Evolutionary conservation across 2,888 invertebrate genomes (phyloP).

Genomic region (Leptinotarsa peninsularis): DNA sequence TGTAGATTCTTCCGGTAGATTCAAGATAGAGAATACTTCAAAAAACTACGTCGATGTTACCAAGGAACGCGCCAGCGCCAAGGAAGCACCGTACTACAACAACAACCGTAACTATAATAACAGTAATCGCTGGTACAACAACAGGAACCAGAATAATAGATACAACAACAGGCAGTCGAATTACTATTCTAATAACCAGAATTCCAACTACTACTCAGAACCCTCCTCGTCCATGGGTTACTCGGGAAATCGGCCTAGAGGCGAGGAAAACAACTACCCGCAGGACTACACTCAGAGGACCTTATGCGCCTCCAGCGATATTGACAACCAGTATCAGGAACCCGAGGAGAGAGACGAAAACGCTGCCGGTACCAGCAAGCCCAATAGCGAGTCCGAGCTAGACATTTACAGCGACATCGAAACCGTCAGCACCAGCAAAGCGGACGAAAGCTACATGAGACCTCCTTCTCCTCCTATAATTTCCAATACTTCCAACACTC

Average conservation of each 20-base stretch:
- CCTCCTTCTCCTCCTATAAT: conserved; percentile 43
- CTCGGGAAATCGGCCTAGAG: conserved; percentile 27
- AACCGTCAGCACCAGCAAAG: conserved; percentile 62
- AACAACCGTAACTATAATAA: conserved; percentile 33
- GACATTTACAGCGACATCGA: conserved; percentile 75
- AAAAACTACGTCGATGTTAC: conserved; percentile 39
- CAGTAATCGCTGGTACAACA: conserved; percentile 35
- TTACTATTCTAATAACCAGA: conserved; percentile 40
- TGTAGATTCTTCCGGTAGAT: conserved; percentile 73
- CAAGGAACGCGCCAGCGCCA: conserved; percentile 31
- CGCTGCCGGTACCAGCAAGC: conserved; percentile 47
- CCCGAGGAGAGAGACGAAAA: conserved; percentile 51
- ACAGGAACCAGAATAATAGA: conserved; percentile 36
- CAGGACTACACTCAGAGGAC: conserved; percentile 59
- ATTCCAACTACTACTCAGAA: conserved; percentile 39
- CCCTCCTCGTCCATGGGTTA: conserved; percentile 46
- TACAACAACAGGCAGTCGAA: conserved; percentile 44
- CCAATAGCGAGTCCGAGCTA: conserved; percentile 67
- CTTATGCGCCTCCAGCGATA: conserved; percentile 54
- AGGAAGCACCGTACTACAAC: conserved; percentile 40
- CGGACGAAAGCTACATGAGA: conserved; percentile 52
- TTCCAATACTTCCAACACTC: conserved; percentile 23
- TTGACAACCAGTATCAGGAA: conserved; percentile 45
- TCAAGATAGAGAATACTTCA: conserved; percentile 67
- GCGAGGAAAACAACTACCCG: conserved; percentile 52